Base-by-base conservation (phyloP, 2,888 invertebrate genomes). In the Punctoribates punctum region DNA sequence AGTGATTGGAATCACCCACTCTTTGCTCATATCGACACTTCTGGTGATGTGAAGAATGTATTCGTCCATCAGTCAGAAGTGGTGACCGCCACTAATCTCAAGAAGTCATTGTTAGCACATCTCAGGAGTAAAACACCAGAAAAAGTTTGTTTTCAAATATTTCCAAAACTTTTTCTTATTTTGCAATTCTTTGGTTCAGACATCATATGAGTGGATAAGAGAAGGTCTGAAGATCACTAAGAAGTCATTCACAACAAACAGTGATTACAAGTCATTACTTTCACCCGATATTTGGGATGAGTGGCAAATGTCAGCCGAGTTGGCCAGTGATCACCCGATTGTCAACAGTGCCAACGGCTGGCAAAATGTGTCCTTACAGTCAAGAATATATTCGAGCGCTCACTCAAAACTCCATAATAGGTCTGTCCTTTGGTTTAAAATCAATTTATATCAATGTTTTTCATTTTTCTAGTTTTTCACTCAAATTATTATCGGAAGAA, bases 321-420 rank as follows among this genome's bases (percentile, higher is more conserved):
- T 78, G 13, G 75, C 51, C 23, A 54, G 38, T 15, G 78, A 78
- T 70, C 78, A 78, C 29, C 60, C 74, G n/a, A 23, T 78, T 15
- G 74, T 77, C 9, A 60, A 51, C 29, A 51, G 65, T 25, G 65
- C 57, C 17, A 74, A 48, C 15, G 78, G 78, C 9, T 78, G 77
- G 76, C 78, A 78, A 73, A 78, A 78, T 78, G 74, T 78, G 13
- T 29, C 78, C 0, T 27, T 78, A 2, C 38, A 34, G 25, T 78
- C 78, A 67, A 60, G 73, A 29, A 48, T 78, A 3, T 78, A 76
- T 46, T 38, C 62, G 8, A 23, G 67, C 23, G 78, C 78, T 11
- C 75, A 78, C n/a, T 78, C 78, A 6, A 72, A 78, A 42, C 73
- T 78, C 11, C 60, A 75, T n/a, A 60, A 67, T 27, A 51, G 42